Percentiles rank a stretch among this genome's conserved stretches.
These are phyloP conservation scores for Ciconia boyciana DNA, from an alignment of 2,113 vertebrate species.

Conservation along the genomic window DNA sequence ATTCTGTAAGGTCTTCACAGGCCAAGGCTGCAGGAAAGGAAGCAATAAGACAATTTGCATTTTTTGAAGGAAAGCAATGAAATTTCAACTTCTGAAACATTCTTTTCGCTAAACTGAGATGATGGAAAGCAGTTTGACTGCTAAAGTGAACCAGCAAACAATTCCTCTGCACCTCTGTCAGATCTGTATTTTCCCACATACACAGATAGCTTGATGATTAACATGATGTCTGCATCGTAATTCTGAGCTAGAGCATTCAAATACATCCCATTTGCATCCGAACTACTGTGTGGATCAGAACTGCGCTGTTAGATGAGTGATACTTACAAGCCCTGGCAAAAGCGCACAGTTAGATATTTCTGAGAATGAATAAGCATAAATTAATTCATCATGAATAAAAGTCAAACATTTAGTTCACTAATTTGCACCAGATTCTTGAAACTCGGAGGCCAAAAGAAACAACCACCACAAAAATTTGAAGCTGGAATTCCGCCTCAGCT, in stretches of 20 bases:
- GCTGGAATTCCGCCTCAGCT: not conserved
- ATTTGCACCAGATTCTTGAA: conserved; percentile 27
- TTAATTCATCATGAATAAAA: conserved; percentile 19
- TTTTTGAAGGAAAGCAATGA: not conserved
- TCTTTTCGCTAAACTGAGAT: not conserved
- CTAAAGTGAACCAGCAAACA: not conserved
- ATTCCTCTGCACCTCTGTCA: not conserved
- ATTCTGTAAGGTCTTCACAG: not conserved
- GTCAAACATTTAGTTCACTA: not conserved
- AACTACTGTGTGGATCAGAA: not conserved
- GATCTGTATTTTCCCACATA: not conserved
- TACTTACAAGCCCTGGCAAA: not conserved
- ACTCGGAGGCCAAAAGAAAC: conserved; percentile 5
- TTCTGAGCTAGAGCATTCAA: not conserved
- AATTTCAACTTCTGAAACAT: not conserved
- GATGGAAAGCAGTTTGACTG: not conserved
- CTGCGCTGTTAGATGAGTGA: not conserved
- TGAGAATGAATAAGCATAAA: conserved; percentile 17
- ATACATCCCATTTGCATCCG: not conserved
- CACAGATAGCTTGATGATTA: not conserved
- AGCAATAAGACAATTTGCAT: not conserved
- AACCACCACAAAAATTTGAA: not conserved
- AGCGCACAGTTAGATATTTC: not conserved
- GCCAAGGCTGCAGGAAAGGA: not conserved
- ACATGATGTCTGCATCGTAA: not conserved